phyloP scores from a whole-genome alignment of 2,113 vertebrate genomes.

The Corythornis cristatus region DNA sequence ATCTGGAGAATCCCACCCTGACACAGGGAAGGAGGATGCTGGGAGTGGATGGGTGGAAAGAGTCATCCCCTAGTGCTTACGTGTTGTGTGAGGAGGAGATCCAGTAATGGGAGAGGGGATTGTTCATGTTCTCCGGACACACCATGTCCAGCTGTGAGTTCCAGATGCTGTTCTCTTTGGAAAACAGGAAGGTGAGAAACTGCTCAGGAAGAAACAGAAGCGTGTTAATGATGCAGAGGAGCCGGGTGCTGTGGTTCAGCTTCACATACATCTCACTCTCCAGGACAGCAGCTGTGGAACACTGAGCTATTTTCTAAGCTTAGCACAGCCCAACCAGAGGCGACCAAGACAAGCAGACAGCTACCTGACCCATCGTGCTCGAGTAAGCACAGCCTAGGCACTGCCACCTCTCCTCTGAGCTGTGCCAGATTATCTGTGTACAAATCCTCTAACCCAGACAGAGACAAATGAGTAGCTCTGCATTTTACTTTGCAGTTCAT shows the following conservation, averaged over 20 bases:
- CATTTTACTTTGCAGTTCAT: neutral
- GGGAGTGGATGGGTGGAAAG: neutral
- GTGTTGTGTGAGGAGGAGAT: slow-evolving; percentile 99
- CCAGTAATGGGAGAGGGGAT: slow-evolving; percentile 98
- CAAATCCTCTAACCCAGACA: neutral
- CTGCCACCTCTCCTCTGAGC: neutral
- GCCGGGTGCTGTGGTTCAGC: neutral
- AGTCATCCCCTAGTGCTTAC: slow-evolving; percentile 76
- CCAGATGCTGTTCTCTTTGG: slow-evolving; percentile 97
- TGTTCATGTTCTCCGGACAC: slow-evolving; percentile 92
- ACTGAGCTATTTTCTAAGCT: neutral
- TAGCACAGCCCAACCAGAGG: neutral
- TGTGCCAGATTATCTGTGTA: neutral
- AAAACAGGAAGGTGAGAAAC: slow-evolving; percentile 97
- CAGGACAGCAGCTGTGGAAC: neutral
- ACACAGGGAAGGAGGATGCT: neutral
- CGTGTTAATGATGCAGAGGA: neutral
- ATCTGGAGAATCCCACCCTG: neutral
- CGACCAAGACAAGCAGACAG: neutral
- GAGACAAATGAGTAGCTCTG: neutral
- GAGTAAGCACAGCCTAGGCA: neutral
- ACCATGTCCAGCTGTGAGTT: slow-evolving; percentile 87
- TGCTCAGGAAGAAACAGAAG: slow-evolving; percentile 69
- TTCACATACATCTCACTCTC: neutral
- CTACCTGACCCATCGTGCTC: neutral